phyloP scores from a whole-genome alignment of 2,113 vertebrate genomes.

The Tupaia tana region DNA sequence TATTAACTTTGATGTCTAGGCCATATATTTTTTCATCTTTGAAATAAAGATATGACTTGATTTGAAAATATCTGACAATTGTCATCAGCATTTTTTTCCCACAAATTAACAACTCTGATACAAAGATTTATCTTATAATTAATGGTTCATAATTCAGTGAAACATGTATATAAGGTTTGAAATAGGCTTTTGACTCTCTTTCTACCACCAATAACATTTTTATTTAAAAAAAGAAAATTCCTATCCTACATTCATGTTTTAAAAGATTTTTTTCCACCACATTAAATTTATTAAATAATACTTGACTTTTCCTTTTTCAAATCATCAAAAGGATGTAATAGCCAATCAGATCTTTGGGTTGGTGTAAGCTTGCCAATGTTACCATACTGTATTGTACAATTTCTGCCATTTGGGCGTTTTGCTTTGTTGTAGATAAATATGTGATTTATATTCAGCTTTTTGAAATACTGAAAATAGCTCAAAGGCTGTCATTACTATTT shows the following conservation, averaged over 20 bases:
- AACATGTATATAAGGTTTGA: neutral
- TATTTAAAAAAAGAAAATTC: neutral
- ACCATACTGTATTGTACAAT: neutral
- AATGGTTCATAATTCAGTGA: conserved; percentile 30
- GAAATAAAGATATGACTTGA: conserved; percentile 16
- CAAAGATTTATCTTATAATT: neutral
- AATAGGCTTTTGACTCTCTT: neutral
- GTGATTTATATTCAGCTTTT: conserved; percentile 66
- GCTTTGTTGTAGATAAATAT: conserved; percentile 70
- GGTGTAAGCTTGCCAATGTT: neutral
- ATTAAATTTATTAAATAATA: neutral
- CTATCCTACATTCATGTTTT: neutral
- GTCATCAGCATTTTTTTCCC: neutral
- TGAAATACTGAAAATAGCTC: conserved; percentile 71
- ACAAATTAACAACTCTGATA: neutral
- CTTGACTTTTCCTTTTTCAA: conserved; percentile 14
- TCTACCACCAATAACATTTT: neutral
- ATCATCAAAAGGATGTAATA: neutral
- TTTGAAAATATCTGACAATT: conserved; percentile 44
- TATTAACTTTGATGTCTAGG: neutral
- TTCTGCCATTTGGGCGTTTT: conserved; percentile 64
- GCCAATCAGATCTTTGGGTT: neutral
- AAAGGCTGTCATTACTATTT: conserved; percentile 77
- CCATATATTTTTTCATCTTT: neutral
- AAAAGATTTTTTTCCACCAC: neutral